These are phyloP conservation scores for Lutjanus argentimaculatus DNA, from an alignment of 2,797 vertebrate species.

Conservation along the genomic window DNA sequence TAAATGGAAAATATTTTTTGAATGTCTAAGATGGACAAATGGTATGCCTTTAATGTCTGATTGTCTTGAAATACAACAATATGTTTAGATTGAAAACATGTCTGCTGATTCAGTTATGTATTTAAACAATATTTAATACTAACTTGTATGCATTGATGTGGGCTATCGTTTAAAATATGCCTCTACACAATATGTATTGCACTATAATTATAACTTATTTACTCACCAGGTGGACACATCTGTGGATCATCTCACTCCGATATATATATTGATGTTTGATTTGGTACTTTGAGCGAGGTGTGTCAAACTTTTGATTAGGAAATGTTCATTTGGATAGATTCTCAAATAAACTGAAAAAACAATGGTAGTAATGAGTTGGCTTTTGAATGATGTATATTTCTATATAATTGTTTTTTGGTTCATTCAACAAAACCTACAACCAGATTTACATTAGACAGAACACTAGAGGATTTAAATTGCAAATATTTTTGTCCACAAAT, in stretches of 20 bases:
- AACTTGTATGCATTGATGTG: slow-evolving; percentile 45
- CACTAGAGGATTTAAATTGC: neutral
- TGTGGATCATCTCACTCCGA: slow-evolving; percentile 29
- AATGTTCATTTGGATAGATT: slow-evolving; percentile 38
- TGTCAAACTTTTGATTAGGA: slow-evolving; percentile 13
- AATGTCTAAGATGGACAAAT: slow-evolving; percentile 47
- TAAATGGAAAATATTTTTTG: slow-evolving; percentile 33
- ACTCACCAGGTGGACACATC: slow-evolving; percentile 19
- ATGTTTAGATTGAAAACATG: slow-evolving; percentile 40
- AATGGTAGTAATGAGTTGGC: neutral
- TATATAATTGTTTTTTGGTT: no score
- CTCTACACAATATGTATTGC: slow-evolving; percentile 55
- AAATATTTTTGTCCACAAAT: neutral
- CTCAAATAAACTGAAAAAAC: slow-evolving; percentile 45
- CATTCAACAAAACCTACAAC: neutral
- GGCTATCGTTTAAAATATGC: slow-evolving; percentile 27
- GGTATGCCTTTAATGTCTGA: slow-evolving; percentile 67
- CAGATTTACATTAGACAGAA: neutral
- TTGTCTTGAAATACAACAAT: slow-evolving; percentile 54
- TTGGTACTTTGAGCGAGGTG: slow-evolving; percentile 19
- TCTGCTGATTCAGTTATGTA: slow-evolving; percentile 44
- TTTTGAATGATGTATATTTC: neutral
- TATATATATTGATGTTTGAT: slow-evolving; percentile 17
- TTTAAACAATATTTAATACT: slow-evolving; percentile 50
- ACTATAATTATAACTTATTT: slow-evolving; percentile 55